Base-by-base conservation (phyloP, 1,140 invertebrate species). In the silkworm (Bombyx mori) region DNA sequence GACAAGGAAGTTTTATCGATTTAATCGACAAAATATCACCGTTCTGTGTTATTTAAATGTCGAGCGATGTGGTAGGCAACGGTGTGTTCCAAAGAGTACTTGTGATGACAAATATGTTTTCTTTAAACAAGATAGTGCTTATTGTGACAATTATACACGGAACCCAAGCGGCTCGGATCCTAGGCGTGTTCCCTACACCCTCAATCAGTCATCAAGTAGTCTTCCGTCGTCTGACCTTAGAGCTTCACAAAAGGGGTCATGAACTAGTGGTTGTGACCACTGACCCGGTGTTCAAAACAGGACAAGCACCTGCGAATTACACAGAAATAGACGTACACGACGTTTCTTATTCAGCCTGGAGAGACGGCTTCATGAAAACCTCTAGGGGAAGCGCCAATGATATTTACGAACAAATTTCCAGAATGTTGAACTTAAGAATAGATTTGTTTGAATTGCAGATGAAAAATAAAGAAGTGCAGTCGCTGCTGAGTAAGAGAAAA, bases 401-500 rank as follows among this genome's bases (percentile, higher is more conserved):
- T 26, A 44, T 44, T 8, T 44, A 18, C 9, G 43, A 10, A 7
- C 42, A 54, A 43, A 6, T 12, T 18, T 44, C 6, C 12, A 44
- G 44, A 43, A 1, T 43, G 8, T 9, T 56, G 12, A n/a, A 48
- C 0, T n/a, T 56, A 12, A 9, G 46, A 2, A 4, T 9, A 42
- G 42, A 8, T 22, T n/a, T 75, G 7, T 54, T 73, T 22, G 71
- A 73, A 54, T 12, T 10, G 1, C 73, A 79, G 54, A 10, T 75
- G 8, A 46, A 67, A 45, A 57, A 18, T 52, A 10, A 59, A 7
- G 54, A 71, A 66, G 60, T 83, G 6, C 62, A 78, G 61, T 52
- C 66, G 9, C 47, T 84, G 22, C 54, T 86, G 3, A 66, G 71
- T 2, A 18, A 18, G 66, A 63, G 69, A 7, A 63, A 79, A 44